Evolutionary conservation across 2,113 vertebrate genomes (phyloP).

Genomic region (Thinocorus orbignyianus): DNA sequence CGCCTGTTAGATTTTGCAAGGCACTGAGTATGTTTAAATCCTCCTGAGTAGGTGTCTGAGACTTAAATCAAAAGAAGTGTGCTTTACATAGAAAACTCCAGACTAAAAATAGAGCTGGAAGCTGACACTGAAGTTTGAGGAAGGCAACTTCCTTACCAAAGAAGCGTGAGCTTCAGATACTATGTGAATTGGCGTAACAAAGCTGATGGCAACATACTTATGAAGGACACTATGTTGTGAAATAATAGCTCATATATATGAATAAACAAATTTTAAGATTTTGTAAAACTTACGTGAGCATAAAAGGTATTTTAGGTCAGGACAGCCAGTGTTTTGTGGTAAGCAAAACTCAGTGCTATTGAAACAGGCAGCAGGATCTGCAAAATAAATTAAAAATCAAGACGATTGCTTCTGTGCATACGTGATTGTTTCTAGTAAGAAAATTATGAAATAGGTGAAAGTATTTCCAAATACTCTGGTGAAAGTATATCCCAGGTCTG

Average conservation of each 20-base stretch:
- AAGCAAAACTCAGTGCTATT: neutral
- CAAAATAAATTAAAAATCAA: slow-evolving; percentile 13
- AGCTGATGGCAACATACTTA: neutral
- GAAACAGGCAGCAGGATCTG: slow-evolving; percentile 51
- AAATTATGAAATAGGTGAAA: neutral
- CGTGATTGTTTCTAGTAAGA: neutral
- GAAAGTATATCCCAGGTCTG: too few species aligned
- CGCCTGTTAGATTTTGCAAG: neutral
- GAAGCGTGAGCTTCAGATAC: neutral
- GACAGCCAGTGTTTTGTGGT: neutral
- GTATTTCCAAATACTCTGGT: neutral
- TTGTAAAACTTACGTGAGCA: slow-evolving; percentile 56
- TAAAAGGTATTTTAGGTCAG: neutral
- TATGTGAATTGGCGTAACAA: neutral
- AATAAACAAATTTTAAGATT: neutral
- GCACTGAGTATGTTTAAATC: neutral
- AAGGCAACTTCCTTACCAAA: neutral
- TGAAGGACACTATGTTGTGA: neutral
- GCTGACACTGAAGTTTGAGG: neutral
- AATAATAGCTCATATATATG: neutral
- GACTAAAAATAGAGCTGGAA: slow-evolving; percentile 25
- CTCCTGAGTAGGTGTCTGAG: neutral
- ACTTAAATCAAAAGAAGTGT: neutral
- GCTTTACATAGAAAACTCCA: neutral
- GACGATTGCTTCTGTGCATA: neutral